Base-by-base conservation (phyloP, 2,797 vertebrate genomes). In the Acanthurus tractus region DNA sequence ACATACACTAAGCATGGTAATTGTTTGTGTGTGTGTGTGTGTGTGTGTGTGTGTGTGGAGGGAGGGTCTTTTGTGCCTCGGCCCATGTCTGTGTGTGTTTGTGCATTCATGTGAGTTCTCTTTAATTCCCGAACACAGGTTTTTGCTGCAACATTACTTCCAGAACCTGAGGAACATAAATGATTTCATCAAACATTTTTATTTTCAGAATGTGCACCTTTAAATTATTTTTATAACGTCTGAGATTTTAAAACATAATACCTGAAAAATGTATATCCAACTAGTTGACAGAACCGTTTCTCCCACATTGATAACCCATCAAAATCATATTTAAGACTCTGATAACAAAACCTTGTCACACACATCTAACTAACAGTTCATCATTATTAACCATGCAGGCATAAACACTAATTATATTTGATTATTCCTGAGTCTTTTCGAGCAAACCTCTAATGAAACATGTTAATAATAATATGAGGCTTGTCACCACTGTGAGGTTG, bases 71-170 rank as follows among this genome's bases (percentile, higher is more conserved):
- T 71, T 56, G 63, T 75, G n/a, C 49, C 17, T 40, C 5, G 20
- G 58, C 64, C n/a, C 11, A 25, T 50, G 40, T 81, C 65, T 82
- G 20, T 58, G 23, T 58, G 59, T 70, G 63, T 50, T 50, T 71
- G 66, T 81, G 59, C 61, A 29, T 72, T 59, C 25, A 66, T 55
- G 73, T 72, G 57, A 2, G 2, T 72, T 75, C 8, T 25, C 13
- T 42, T 46, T 48, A 57, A 23, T 63, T 74, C 52, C 63, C 54
- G 34, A 66, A 76, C 65, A 44, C 14, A 46, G 22, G 58, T 34
- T 65, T 74, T 54, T 12, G 11, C 20, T 38, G 38, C 53, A 54
- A 18, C 1, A 0, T 57, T 46, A n/a, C 38, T 17, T 22, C 8
- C 40, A 50, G 62, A 57, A 70, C 14, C 55, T 38, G 8, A 20